Evolutionary conservation across 2,113 vertebrate species (phyloP), one percentile per base, ranked within the genome.

Genomic region (Rhinopomastus cyanomelas): DNA sequence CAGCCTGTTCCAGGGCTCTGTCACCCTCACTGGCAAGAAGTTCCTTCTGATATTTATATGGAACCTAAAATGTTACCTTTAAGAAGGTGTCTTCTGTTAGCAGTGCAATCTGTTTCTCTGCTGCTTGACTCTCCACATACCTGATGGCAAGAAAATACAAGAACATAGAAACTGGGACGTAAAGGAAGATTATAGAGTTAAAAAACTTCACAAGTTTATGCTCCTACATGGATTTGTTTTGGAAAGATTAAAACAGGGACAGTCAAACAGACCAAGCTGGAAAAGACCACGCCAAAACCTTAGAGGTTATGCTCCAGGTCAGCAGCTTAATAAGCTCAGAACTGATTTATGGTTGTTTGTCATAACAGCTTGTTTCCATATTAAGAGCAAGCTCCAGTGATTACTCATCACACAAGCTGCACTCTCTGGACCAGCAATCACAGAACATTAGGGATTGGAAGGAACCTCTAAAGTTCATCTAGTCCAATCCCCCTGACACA

Each of bases 21-120:
- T n/a, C n/a, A n/a, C n/a, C n/a, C n/a, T n/a, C n/a, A n/a, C n/a
- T n/a, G n/a, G n/a, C n/a, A n/a, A n/a, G n/a, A n/a, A n/a, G n/a
- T n/a, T n/a, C n/a, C n/a, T n/a, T n/a, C n/a, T n/a, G n/a, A n/a
- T n/a, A n/a, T n/a, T n/a, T n/a, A n/a, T n/a, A n/a, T n/a, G n/a
- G n/a, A n/a, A n/a, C n/a, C n/a, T n/a, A n/a, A n/a, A 57, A 42
- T 64, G 66, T 89, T 97, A 99, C 99, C 98, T 99, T 99, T 94
- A 99, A 96, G 96, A 95, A 95, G 72, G 25, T 72, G 39, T 99
- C 98, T 87, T 92, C 94, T 3, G 97, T 99, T 83, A 98, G 95
- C 26, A 99, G 97, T 21, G 94, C 93, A 61, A 97, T 87, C 93
- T 98, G 98, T 52, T 98, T 98, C 89, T 98, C 96, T 60, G 97